Percentiles rank a stretch among this genome's conserved stretches.
Evolutionary conservation across 1,140 invertebrate genomes (phyloP).

Genomic region (Harpegnathos saltator): DNA sequence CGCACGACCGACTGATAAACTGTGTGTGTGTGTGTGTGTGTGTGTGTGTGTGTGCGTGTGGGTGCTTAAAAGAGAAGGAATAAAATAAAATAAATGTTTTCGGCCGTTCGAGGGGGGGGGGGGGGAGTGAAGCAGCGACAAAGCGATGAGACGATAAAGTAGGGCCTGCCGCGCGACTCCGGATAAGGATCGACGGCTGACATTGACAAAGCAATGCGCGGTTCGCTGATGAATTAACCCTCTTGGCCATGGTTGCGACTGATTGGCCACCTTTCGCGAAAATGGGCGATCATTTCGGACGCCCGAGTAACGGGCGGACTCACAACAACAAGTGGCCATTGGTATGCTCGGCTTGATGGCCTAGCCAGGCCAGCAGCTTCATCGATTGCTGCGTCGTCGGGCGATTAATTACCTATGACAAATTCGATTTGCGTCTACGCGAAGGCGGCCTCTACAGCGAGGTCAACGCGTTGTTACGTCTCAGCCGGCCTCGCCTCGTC

Average conservation of each 20-base stretch:
- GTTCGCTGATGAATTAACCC: conserved; percentile 5
- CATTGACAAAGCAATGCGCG: conserved; percentile 48
- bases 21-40: no score
- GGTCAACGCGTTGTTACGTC: not conserved
- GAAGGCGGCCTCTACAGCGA: not conserved
- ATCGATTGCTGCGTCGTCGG: conserved; percentile 32
- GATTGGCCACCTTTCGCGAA: conserved; percentile 37
- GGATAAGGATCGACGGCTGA: conserved; percentile 9
- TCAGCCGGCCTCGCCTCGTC: not conserved
- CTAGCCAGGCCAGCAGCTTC: conserved; percentile 8
- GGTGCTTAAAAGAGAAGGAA: conserved; percentile 2
- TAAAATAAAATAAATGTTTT: conserved; percentile 25
- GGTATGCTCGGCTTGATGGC: not conserved
- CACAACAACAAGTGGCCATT: conserved; percentile 41
- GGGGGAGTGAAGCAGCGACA: no score
- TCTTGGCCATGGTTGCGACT: conserved; percentile 37
- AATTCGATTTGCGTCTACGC: conserved; percentile 18
- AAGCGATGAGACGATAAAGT: conserved; percentile 31
- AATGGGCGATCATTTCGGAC: conserved; percentile 39
- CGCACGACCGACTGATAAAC: no score
- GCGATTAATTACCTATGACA: conserved; percentile 40
- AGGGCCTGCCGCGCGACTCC: not conserved
- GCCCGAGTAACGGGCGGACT: conserved; percentile 15
- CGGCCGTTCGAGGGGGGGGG: not conserved
- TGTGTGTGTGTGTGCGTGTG: no score